phyloP scores from a whole-genome alignment of 2,797 vertebrate genomes.

The Etheostoma perlongum region DNA sequence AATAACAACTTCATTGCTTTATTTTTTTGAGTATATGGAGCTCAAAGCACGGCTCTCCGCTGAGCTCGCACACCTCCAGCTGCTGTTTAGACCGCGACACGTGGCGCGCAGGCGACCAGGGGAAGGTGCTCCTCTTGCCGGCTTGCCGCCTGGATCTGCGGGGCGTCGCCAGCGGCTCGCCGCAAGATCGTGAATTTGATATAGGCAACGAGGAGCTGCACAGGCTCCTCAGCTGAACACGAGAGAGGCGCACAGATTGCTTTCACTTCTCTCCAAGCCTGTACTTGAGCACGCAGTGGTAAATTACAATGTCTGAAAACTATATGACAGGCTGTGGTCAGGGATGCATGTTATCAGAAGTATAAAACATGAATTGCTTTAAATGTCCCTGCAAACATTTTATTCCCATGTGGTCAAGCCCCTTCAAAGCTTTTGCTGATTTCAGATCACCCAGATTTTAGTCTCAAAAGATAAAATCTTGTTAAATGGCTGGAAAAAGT shows the following conservation, averaged over 20 bases:
- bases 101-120: conserved; percentile 87
- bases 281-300: conserved; percentile 11
- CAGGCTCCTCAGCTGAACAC: conserved; percentile 25
- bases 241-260: not conserved
- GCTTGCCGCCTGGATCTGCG: conserved; percentile 83
- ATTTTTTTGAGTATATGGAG: not conserved
- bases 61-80: conserved; percentile 77
- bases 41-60: conserved; percentile 21
- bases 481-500: conserved; percentile 9
- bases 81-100: conserved; percentile 85
- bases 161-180: conserved; percentile 80
- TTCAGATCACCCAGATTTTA: not conserved
- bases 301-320: conserved; percentile 38
- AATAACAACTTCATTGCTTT: not conserved
- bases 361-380: not conserved
- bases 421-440: not conserved
- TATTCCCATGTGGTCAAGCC: not conserved
- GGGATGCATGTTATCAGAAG: not conserved
- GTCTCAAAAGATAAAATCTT: not conserved
- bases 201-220: conserved; percentile 61
- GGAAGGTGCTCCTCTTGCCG: conserved; percentile 82
- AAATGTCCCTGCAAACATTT: not conserved
- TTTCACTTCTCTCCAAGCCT: conserved; percentile 7
- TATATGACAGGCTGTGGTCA: not conserved
- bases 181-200: conserved; percentile 78